These are phyloP conservation scores for Dioctria linearis DNA, from an alignment of 2,888 invertebrate species.

Conservation along the genomic window DNA sequence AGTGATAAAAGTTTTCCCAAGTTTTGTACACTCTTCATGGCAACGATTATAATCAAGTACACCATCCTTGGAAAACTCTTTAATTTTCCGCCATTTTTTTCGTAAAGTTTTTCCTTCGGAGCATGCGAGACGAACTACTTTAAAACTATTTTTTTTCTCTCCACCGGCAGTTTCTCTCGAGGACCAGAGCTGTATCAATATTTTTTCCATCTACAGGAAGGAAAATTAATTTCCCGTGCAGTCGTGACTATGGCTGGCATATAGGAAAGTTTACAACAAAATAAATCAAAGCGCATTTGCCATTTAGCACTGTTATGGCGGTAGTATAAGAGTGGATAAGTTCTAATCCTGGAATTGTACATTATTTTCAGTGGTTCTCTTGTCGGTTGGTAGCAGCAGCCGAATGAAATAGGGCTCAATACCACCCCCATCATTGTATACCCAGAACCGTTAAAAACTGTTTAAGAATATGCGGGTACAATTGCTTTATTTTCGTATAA, in stretches of 20 bases:
- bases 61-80: conserved; percentile 7
- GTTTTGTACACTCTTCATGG: conserved; percentile 11
- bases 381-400: not conserved
- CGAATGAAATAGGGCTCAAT: not conserved
- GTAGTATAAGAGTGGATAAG: conserved; percentile 24
- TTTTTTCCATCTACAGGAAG: conserved; percentile 17
- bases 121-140: conserved; percentile 36
- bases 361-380: conserved; percentile 5
- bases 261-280: conserved; percentile 41
- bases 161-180: conserved; percentile 5
- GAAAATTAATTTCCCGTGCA: conserved; percentile 21
- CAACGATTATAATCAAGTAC: conserved; percentile 21
- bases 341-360: conserved; percentile 35
- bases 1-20: not conserved
- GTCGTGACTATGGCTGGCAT: conserved; percentile 15
- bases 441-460: too few species aligned
- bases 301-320: conserved; percentile 34
- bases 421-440: not conserved
- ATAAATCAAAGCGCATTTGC: conserved; percentile 43
- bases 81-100: conserved; percentile 46
- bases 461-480: not conserved
- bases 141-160: conserved; percentile 20
- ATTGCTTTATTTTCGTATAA: not conserved
- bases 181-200: conserved; percentile 48
- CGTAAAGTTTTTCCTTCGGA: conserved; percentile 20